These are phyloP conservation scores for Syncerus caffer DNA, from an alignment of 2,797 vertebrate genomes.

Conservation along the genomic window DNA sequence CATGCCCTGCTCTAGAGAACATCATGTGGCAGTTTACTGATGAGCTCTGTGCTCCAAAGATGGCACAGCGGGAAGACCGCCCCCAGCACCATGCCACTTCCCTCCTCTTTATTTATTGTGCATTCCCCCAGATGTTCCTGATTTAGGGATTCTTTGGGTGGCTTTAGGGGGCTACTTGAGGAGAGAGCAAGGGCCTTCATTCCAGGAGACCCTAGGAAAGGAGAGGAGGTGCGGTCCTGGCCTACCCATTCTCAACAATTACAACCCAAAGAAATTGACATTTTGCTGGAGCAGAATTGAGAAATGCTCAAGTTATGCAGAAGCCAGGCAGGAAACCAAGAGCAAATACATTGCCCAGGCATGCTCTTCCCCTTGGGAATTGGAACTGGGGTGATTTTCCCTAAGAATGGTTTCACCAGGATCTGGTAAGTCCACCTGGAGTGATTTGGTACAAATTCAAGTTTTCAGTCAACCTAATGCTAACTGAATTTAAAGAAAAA, in stretches of 20 bases:
- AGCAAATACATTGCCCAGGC: not conserved
- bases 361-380: not conserved
- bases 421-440: no score
- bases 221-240: fast-evolving
- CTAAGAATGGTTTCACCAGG: not conserved
- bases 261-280: not conserved
- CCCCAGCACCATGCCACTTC: fast-evolving
- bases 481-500: not conserved
- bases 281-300: not conserved
- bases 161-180: not conserved
- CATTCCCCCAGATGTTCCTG: not conserved
- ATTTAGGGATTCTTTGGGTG: not conserved
- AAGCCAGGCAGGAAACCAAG: not conserved
- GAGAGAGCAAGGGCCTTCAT: not conserved
- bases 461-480: not conserved
- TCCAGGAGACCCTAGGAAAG: not conserved
- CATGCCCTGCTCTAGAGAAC: not conserved
- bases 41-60: fast-evolving
- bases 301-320: not conserved
- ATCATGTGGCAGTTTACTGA: fast-evolving
- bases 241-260: no score
- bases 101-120: not conserved
- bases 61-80: fast-evolving
- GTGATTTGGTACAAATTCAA: not conserved
- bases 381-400: not conserved